Conservation (phyloP, 2,797 vertebrate species). For the Sebastes wilsoni region DNA sequence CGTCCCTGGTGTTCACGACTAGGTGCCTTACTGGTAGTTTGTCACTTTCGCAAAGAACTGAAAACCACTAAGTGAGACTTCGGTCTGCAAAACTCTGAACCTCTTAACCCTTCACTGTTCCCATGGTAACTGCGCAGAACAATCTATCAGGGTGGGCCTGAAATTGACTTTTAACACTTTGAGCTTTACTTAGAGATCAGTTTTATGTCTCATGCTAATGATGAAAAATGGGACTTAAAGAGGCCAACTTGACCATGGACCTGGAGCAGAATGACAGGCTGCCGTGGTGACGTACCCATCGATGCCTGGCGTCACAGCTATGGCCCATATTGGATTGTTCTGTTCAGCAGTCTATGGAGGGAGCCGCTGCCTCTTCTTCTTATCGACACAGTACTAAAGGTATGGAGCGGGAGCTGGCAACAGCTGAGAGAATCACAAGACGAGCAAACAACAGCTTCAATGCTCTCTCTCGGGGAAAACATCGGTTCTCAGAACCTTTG, state of each 20-base stretch:
- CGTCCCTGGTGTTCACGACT: background rate
- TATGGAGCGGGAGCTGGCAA: slow-evolving; percentile 58
- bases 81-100: slow-evolving; percentile 36
- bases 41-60: slow-evolving; percentile 21
- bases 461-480: slow-evolving; percentile 17
- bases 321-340: slow-evolving; percentile 76
- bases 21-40: slow-evolving; percentile 2
- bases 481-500: slow-evolving; percentile 36
- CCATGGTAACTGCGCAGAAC: slow-evolving; percentile 43
- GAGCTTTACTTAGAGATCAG: slow-evolving; percentile 74
- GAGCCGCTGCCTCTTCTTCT: slow-evolving; percentile 56
- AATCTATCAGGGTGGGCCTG: slow-evolving; percentile 45
- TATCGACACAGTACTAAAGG: slow-evolving; percentile 63
- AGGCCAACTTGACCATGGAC: slow-evolving; percentile 50
- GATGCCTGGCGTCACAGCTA: slow-evolving; percentile 60
- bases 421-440: slow-evolving; percentile 52
- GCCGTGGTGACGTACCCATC: slow-evolving; percentile 40
- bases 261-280: slow-evolving; percentile 52
- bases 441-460: slow-evolving; percentile 27
- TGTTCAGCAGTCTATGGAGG: slow-evolving; percentile 69
- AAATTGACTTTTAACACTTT: slow-evolving; percentile 68
- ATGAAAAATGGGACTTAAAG: slow-evolving; percentile 78
- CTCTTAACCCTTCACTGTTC: slow-evolving; percentile 57
- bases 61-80: slow-evolving; percentile 27
- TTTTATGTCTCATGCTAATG: slow-evolving; percentile 76